phyloP scores from a whole-genome alignment of 2,797 vertebrate species.

The Onychomys arenicola region DNA sequence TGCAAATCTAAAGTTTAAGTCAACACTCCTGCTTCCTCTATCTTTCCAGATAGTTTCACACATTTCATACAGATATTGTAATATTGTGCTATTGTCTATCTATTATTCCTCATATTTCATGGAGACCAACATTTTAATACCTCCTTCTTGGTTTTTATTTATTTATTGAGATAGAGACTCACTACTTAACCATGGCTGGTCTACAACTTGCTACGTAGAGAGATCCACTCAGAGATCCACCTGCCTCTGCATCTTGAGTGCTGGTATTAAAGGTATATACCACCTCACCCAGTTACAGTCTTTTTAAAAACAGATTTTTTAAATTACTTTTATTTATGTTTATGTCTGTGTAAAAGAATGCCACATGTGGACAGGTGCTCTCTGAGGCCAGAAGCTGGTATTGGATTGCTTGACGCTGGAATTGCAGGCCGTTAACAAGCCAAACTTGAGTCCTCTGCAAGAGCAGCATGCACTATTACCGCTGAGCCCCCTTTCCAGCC shows the following conservation, averaged over 20 bases:
- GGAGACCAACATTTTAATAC: background rate
- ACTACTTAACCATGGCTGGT: background rate
- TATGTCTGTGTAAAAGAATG: background rate
- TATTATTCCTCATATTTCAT: slow-evolving; percentile 47
- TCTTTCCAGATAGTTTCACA: slow-evolving; percentile 36
- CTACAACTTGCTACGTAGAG: background rate
- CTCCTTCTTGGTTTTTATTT: background rate
- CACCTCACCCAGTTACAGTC: background rate
- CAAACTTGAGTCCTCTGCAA: background rate
- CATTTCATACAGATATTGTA: background rate
- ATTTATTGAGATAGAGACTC: background rate
- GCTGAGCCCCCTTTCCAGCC: background rate
- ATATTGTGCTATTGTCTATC: background rate
- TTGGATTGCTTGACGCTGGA: background rate
- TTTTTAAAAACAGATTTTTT: background rate
- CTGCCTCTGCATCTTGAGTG: background rate
- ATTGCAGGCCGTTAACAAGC: background rate
- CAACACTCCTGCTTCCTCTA: background rate
- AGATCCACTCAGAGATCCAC: background rate
- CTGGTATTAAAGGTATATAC: background rate
- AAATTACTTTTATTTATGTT: background rate
- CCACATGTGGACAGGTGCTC: background rate
- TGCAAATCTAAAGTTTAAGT: slow-evolving; percentile 40
- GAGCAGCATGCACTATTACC: background rate
- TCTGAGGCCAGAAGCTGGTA: background rate